These are phyloP conservation scores for Psephotus haematonotus DNA, from an alignment of 2,113 vertebrate genomes.

Conservation along the genomic window DNA sequence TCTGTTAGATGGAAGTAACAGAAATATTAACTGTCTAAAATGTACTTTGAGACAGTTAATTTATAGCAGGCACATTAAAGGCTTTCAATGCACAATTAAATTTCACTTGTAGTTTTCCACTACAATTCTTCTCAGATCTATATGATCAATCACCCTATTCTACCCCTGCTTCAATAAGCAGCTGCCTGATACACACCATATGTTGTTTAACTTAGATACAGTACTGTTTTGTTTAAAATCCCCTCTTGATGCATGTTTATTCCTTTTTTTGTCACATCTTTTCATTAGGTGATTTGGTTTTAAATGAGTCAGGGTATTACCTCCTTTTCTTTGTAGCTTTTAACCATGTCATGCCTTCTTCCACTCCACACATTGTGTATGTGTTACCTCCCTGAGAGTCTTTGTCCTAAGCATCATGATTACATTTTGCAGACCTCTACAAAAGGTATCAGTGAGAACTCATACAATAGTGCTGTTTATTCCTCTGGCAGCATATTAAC, in stretches of 20 bases:
- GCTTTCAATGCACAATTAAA: not conserved
- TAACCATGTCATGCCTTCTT: not conserved
- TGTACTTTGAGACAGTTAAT: not conserved
- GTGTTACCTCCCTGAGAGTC: not conserved
- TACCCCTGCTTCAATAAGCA: not conserved
- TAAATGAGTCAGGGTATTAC: not conserved
- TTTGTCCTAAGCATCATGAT: not conserved
- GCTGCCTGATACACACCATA: not conserved
- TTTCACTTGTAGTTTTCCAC: not conserved
- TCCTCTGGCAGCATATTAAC: not conserved
- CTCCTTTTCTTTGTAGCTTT: not conserved
- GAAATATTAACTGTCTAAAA: not conserved
- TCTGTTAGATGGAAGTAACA: conserved; percentile 24
- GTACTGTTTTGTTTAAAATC: not conserved
- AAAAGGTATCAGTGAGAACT: not conserved
- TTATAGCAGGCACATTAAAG: not conserved
- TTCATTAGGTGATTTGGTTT: not conserved
- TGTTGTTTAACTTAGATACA: conserved; percentile 25
- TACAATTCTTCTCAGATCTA: not conserved
- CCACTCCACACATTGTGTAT: accelerated
- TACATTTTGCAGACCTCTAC: not conserved
- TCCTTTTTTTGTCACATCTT: not conserved
- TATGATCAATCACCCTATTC: not conserved
- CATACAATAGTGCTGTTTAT: not conserved
- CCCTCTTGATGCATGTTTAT: not conserved